Evolutionary conservation across 2,113 vertebrate genomes (phyloP), one percentile per base, ranked within the genome.

Genomic region (Beaufortia kweichowensis): DNA sequence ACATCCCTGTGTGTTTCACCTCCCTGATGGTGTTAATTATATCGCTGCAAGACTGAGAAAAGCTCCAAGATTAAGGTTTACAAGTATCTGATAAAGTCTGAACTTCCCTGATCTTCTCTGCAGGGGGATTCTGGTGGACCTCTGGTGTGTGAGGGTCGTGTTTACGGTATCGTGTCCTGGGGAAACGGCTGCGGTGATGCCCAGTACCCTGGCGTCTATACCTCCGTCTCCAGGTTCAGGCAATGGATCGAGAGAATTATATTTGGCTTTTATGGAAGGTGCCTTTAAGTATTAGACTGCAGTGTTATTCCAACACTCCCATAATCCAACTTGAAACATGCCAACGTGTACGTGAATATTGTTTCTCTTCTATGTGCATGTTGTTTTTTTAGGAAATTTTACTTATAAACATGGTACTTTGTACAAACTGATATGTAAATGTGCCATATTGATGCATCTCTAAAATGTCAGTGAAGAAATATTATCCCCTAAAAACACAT

Each of bases 131-230:
- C 93, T 2, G 93, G 94, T 0, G 93, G 93, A 0, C 92, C 94
- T 0, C 87, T 95, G 29, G 90, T 95, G 1, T 95, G 94, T 12
- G 90, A 93, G 0, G 94, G 93, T 23, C 87, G 90, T 1, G 80
- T 92, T 23, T 93, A 93, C 0, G 94, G 94, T 1, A 50, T 95
- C 4, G 93, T 94, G 24, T 94, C 94, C n/a, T 95, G 93, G 92
- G 93, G 94, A 0, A 86, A 23, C 33, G 86, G 92, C 19, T 94
- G 94, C 21, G 93, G 86, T 3, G 90, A 90, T 0, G 69, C 91
- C 28, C 77, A 73, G 26, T 95, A 89, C 74, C 93, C 94, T 1
- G 94, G 94, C 10, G 91, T 94, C 39, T 95, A 95, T 87, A 92
- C 91, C 0, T 83, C 90, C 0, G 91, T 95, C 66, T 89, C 93